phyloP scores from a whole-genome alignment of 2,888 invertebrate species.

The Cylloceria caligata region DNA sequence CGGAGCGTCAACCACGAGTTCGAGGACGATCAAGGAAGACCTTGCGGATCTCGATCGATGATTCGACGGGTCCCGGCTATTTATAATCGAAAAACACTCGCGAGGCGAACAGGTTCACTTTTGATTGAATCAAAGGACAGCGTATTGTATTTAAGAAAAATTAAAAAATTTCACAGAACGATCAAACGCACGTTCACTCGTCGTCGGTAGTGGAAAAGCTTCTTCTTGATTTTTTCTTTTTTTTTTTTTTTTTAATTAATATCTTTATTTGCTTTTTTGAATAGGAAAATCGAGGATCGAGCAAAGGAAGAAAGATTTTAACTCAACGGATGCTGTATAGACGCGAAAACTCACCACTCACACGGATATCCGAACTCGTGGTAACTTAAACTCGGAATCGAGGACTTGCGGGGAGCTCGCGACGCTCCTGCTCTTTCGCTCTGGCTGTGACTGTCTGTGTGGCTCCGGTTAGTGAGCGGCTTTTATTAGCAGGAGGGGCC shows the following conservation, averaged over 20 bases:
- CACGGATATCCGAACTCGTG: conserved; percentile 72
- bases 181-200: conserved; percentile 25
- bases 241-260: neutral
- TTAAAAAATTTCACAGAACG: conserved; percentile 11
- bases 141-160: neutral
- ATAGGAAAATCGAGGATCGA: neutral
- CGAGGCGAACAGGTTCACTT: conserved; percentile 32
- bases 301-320: conserved; percentile 2
- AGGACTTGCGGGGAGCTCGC: conserved; percentile 77
- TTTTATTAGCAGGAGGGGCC: conserved; percentile 84
- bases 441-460: conserved; percentile 84
- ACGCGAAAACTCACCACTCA: conserved; percentile 77
- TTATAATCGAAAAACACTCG: conserved; percentile 14
- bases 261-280: too few species aligned
- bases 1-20: too few species aligned
- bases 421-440: conserved; percentile 81
- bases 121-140: neutral
- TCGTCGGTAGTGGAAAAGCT: neutral
- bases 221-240: neutral
- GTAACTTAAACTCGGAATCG: conserved; percentile 73
- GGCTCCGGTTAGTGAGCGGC: conserved; percentile 83
- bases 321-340: conserved; percentile 5
- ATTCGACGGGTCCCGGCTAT: conserved; percentile 44
- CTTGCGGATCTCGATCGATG: conserved; percentile 13
- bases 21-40: conserved; percentile 54